Evolutionary conservation across 2,888 invertebrate genomes (phyloP), one percentile per base, ranked within the genome.

Genomic region (Octonoba sinensis): DNA sequence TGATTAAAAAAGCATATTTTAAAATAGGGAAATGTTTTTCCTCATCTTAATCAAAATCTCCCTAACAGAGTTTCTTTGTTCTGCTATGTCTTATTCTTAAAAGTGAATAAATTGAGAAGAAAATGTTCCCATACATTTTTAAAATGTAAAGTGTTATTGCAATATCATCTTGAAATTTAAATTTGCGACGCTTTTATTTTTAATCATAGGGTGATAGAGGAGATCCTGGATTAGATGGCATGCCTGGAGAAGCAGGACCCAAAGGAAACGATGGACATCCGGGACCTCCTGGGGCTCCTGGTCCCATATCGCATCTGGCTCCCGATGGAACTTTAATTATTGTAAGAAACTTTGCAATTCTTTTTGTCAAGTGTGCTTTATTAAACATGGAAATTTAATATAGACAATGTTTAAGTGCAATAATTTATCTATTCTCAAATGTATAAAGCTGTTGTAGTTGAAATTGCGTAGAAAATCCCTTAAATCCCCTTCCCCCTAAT

Each of bases 301-400:
- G 94, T 44, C 88, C 89, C 64, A 93, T 93, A 89, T 94, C 95
- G 84, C 93, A 93, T 88, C 93, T 93, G 86, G 94, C 93, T 1
- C 91, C 90, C 73, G 89, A 90, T 76, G 85, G 85, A 15, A 76
- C 82, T 6, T 13, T 82, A 6, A 82, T 72, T 12, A 76, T 82
- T 24, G 82, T 82, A 67, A 72, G 82, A 16, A 51, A 15, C 20
- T 18, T 18, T 18, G 1, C 15, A 2, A 18, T 20, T 54, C 1
- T n/a, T 54, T n/a, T 54, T n/a, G 11, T 2, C 11, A 15, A 54
- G 8, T n/a, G 3, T 3, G 36, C 36, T 36, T 36, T 36, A 1
- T 36, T 36, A 36, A 4, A 1, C 36, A 8, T 36, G 8, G 36
- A 1, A 36, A 8, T 8, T 4, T 36, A 36, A 36, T 6, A 8